Conservation (phyloP, 2,888 invertebrate genomes). For the Ophion slaviceki region DNA sequence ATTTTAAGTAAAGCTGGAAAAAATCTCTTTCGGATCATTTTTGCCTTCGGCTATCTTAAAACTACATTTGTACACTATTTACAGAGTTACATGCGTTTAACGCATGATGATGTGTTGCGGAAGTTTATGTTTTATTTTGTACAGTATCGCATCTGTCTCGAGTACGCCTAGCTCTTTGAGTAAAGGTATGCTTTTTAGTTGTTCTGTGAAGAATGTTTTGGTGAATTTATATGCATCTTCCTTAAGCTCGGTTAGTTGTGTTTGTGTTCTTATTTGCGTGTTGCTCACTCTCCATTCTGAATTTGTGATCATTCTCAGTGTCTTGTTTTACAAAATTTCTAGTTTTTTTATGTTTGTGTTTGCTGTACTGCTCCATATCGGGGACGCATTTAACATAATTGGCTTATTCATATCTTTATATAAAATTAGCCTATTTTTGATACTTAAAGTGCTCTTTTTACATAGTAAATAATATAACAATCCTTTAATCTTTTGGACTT, state of each 20-base stretch:
- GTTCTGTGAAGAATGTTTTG: constrained; percentile 10
- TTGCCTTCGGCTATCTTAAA: too few species aligned
- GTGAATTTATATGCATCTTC: not conserved
- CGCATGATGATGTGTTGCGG: constrained; percentile 25
- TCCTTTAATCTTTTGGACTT: constrained; percentile 1
- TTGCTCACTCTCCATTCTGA: not conserved
- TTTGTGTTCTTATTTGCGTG: not conserved
- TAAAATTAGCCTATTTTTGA: constrained; percentile 33
- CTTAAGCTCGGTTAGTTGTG: not conserved
- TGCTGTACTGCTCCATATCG: constrained; percentile 39
- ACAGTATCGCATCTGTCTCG: not conserved
- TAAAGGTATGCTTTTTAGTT: not conserved
- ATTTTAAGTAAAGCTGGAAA: too few species aligned
- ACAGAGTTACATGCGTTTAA: not conserved
- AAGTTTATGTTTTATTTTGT: constrained; percentile 28
- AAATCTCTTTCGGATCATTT: too few species aligned
- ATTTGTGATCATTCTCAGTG: constrained; percentile 1
- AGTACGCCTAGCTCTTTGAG: not conserved
- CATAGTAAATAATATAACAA: constrained; percentile 3
- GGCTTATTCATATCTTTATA: constrained; percentile 44
- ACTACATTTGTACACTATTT: not conserved
- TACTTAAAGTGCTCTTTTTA: constrained; percentile 3
- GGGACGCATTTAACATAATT: constrained; percentile 35
- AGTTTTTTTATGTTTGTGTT: constrained; percentile 30
- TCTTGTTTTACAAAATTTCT: constrained; percentile 40